A percentile compares a stretch with the other conserved stretches of the same genome.
phyloP scores from a whole-genome alignment of 2,797 vertebrate genomes.

The Chaetophractus vellerosus region DNA sequence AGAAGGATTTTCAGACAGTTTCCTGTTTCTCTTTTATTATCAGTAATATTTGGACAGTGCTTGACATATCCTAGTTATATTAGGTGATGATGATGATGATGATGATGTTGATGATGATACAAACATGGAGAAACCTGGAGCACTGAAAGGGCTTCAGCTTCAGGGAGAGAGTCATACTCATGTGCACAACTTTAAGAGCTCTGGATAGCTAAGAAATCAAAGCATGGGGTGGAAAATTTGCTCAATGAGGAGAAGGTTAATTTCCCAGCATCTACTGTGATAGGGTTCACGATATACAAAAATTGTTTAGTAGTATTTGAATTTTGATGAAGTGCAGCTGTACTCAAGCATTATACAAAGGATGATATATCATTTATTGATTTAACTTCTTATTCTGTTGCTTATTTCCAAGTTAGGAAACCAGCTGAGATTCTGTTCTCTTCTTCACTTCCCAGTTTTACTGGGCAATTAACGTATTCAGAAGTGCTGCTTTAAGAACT shows the following conservation, averaged over 20 bases:
- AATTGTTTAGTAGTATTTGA: neutral
- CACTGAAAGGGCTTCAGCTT: neutral
- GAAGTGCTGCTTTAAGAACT: neutral
- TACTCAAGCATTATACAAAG: neutral
- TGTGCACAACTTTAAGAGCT: neutral
- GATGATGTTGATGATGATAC: neutral
- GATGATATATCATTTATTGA: neutral
- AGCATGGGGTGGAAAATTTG: neutral
- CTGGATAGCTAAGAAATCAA: neutral
- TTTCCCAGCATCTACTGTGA: neutral
- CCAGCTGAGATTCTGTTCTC: neutral
- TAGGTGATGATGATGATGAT: neutral
- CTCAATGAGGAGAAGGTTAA: neutral
- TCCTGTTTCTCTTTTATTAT: conserved; percentile 4
- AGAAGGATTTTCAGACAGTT: neutral
- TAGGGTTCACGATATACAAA: neutral
- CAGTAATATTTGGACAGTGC: neutral
- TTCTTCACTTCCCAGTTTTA: neutral
- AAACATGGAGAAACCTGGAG: neutral
- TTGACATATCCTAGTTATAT: neutral
- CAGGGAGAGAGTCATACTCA: neutral
- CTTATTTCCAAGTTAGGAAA: conserved; percentile 19
- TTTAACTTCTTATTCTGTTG: neutral
- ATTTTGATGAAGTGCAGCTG: neutral
- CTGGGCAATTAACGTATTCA: neutral